A percentile compares a stretch with the other conserved stretches of the same genome.
phyloP scores from a whole-genome alignment of 2,888 invertebrate species.

The Uloborus plumipes region DNA sequence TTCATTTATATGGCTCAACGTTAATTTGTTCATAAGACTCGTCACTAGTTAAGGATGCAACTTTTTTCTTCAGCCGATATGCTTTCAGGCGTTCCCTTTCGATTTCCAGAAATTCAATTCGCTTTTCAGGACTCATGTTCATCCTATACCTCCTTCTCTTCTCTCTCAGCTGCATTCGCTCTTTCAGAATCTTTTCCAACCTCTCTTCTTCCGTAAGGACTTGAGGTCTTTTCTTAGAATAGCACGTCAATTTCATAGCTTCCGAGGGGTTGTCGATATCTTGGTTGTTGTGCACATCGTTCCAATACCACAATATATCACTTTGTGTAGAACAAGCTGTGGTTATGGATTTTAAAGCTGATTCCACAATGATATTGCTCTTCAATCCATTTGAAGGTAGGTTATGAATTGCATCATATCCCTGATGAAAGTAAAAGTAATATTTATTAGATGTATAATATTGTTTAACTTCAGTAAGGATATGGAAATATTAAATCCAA shows the following conservation, averaged over 20 bases:
- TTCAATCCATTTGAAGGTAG: too few species aligned
- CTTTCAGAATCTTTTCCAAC: slow-evolving; percentile 11
- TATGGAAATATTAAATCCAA: too few species aligned
- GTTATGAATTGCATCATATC: too few species aligned
- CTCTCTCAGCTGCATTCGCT: slow-evolving; percentile 3
- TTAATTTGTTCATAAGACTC: neutral
- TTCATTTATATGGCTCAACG: neutral
- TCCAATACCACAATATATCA: slow-evolving; percentile 41
- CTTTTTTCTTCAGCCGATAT: slow-evolving; percentile 24
- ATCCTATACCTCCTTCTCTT: slow-evolving; percentile 19
- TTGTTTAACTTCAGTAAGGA: too few species aligned
- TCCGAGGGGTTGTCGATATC: neutral
- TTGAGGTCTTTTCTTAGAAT: neutral
- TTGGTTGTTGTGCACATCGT: slow-evolving; percentile 4
- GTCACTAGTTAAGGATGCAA: neutral
- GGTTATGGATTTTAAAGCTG: neutral
- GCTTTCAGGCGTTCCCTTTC: slow-evolving; percentile 30
- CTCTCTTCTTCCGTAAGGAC: slow-evolving; percentile 11
- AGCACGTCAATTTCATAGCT: neutral
- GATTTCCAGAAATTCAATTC: slow-evolving; percentile 11
- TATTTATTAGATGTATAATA: too few species aligned
- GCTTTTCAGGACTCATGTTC: slow-evolving; percentile 10
- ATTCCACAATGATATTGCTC: too few species aligned
- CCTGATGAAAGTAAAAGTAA: too few species aligned
- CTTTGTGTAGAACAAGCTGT: slow-evolving; percentile 28